Evolutionary conservation across 2,113 vertebrate genomes (phyloP).

Genomic region (Sigmodon hispidus): DNA sequence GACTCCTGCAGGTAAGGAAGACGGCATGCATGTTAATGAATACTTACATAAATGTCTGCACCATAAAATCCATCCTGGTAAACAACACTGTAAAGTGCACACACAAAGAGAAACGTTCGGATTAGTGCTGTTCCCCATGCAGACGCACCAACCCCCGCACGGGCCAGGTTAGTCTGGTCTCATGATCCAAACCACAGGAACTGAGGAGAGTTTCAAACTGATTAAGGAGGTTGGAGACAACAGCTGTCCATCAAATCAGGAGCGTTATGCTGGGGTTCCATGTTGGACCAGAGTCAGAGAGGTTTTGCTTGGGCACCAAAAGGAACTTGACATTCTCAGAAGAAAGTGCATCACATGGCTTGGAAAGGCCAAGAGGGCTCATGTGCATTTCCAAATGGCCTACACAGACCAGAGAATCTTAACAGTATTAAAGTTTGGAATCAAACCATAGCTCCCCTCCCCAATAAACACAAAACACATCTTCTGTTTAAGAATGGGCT

Average conservation of each 20-base stretch:
- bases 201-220: conserved; percentile 75
- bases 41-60: conserved; percentile 99
- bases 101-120: conserved; percentile 93
- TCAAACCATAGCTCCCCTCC: neutral
- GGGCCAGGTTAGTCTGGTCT: conserved; percentile 86
- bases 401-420: neutral
- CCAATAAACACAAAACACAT: neutral
- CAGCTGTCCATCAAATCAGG: neutral
- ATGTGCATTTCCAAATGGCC: neutral
- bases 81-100: conserved; percentile 96
- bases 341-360: neutral
- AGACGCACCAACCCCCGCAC: conserved; percentile 86
- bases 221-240: conserved; percentile 83
- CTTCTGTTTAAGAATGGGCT: neutral
- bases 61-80: conserved; percentile 99
- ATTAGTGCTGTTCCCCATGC: conserved; percentile 95
- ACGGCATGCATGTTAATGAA: conserved; percentile 89
- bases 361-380: neutral
- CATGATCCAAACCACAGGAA: conserved; percentile 78
- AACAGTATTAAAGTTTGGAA: neutral
- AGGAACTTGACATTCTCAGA: neutral
- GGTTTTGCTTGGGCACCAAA: neutral
- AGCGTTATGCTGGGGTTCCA: conserved; percentile 48
- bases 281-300: neutral
- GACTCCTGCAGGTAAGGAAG: conserved; percentile 82